Conservation (phyloP, 2,888 invertebrate genomes). For the Anthrax anthrax region DNA sequence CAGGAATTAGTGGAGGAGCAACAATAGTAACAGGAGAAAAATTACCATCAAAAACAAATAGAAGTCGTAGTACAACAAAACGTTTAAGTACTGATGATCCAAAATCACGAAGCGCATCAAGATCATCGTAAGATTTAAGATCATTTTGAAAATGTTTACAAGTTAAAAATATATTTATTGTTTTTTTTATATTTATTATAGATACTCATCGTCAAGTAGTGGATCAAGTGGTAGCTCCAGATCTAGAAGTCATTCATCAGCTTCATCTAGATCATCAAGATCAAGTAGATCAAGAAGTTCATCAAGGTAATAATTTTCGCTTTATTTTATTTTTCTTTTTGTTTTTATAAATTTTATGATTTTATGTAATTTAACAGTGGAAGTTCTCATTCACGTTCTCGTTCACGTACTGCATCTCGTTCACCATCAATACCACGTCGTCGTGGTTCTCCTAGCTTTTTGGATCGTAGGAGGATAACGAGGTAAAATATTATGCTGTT, state of each 20-base stretch:
- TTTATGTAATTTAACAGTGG: constrained; percentile 18
- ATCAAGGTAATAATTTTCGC: constrained; percentile 24
- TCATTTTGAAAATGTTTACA: too few relatives aligned
- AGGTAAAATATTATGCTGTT: constrained; percentile 48
- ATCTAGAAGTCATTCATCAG: constrained; percentile 28
- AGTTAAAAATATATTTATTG: neutral
- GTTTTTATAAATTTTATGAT: too few relatives aligned
- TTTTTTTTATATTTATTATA: neutral
- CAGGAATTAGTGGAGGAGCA: constrained; percentile 20
- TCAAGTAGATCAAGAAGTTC: constrained; percentile 27
- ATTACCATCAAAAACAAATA: constrained; percentile 21
- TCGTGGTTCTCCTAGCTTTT: constrained; percentile 85
- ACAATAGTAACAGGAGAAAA: constrained; percentile 17
- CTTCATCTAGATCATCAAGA: constrained; percentile 28
- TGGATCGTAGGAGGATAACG: constrained; percentile 85
- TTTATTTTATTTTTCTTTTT: too few relatives aligned
- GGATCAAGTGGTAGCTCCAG: constrained; percentile 22
- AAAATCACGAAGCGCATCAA: constrained; percentile 36
- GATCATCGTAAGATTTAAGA: constrained; percentile 29
- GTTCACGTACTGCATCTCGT: constrained; percentile 39
- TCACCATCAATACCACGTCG: constrained; percentile 86
- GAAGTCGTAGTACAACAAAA: constrained; percentile 27
- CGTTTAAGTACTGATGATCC: neutral
- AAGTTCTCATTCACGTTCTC: constrained; percentile 17
- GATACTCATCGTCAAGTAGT: constrained; percentile 26